A percentile compares a stretch with the other conserved stretches of the same genome.
These are phyloP conservation scores for Dyspetes luteomarginatus DNA, from an alignment of 2,888 invertebrate species.

Conservation along the genomic window DNA sequence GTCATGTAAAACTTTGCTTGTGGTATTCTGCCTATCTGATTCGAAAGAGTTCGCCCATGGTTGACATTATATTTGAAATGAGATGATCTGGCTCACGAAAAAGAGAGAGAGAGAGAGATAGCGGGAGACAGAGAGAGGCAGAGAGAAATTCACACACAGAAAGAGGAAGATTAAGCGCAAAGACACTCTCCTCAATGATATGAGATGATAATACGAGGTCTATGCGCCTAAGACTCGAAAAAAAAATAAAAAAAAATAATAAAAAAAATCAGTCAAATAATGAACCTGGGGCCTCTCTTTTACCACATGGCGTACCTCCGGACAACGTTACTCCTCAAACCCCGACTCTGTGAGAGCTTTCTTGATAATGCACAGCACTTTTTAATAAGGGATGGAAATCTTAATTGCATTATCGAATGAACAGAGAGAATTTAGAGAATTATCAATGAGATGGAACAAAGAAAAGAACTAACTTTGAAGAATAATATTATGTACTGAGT, in stretches of 20 bases:
- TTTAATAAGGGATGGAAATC: constrained; percentile 28
- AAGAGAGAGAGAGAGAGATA: too few relatives aligned
- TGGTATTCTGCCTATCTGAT: not conserved
- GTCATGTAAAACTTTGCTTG: not conserved
- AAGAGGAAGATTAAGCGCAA: too few relatives aligned
- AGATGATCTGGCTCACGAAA: constrained; percentile 8
- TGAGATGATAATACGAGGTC: too few relatives aligned
- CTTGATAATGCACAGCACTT: not conserved
- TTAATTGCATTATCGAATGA: constrained; percentile 37
- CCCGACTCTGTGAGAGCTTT: not conserved
- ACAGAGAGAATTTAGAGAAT: constrained; percentile 23
- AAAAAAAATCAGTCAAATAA: constrained; percentile 34
- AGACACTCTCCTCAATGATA: too few relatives aligned
- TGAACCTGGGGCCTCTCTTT: constrained; percentile 10
- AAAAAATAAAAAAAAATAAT: too few relatives aligned
- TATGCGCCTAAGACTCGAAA: not conserved
- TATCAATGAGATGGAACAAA: not conserved
- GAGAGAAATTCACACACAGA: too few relatives aligned
- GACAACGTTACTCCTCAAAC: not conserved
- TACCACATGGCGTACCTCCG: not conserved
- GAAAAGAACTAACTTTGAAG: not conserved
- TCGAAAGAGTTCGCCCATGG: not conserved
- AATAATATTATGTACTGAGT: not conserved
- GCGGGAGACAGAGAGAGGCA: too few relatives aligned
- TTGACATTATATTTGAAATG: not conserved